Evolutionary conservation across 2,888 invertebrate species (phyloP).

Genomic region (Hecatera dysodea): DNA sequence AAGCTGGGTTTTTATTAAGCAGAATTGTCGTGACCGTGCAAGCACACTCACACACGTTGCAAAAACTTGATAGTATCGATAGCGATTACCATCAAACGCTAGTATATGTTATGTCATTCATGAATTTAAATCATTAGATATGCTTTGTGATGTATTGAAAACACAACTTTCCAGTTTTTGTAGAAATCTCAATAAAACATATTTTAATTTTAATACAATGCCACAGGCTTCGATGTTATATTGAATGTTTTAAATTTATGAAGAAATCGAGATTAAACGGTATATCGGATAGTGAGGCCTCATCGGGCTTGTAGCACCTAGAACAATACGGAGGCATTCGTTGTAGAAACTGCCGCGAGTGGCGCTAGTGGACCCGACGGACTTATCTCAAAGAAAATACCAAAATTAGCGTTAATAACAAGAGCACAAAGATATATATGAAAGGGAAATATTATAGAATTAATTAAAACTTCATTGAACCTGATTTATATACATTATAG

Average conservation of each 20-base stretch:
- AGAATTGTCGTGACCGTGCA: constrained; percentile 10
- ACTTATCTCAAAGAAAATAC: constrained; percentile 53
- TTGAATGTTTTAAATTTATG: constrained; percentile 26
- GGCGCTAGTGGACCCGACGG: constrained; percentile 56
- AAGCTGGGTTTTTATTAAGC: not conserved
- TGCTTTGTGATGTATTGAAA: not conserved
- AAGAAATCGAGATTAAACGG: constrained; percentile 46
- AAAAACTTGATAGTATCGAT: constrained; percentile 2
- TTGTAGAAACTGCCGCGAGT: constrained; percentile 45
- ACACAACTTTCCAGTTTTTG: no score
- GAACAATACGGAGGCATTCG: constrained; percentile 55
- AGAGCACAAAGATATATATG: constrained; percentile 49
- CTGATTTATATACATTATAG: not conserved
- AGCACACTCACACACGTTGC: not conserved
- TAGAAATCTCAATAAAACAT: not conserved
- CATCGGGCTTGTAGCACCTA: constrained; percentile 55
- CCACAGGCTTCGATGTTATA: not conserved
- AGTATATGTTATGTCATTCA: constrained; percentile 21
- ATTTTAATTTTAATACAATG: not conserved
- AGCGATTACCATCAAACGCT: constrained; percentile 22
- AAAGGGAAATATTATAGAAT: constrained; percentile 4
- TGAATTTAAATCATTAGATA: constrained; percentile 25
- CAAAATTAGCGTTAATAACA: constrained; percentile 51
- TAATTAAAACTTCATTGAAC: not conserved
- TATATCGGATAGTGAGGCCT: constrained; percentile 38